Evolutionary conservation across 1,140 invertebrate genomes (phyloP).

Genomic region (Platorchestia sp.): DNA sequence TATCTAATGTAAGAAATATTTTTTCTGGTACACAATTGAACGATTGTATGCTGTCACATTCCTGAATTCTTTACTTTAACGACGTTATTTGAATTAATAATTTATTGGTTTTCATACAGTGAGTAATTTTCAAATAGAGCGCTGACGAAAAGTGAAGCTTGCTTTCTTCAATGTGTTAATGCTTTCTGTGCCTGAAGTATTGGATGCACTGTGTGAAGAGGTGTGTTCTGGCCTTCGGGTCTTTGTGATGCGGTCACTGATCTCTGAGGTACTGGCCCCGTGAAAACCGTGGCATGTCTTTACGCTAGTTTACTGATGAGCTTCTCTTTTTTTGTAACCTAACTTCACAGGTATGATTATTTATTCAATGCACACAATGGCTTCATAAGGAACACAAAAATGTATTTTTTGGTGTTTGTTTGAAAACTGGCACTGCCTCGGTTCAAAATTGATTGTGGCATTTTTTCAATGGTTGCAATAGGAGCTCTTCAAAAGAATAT

Average conservation of each 20-base stretch:
- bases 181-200: not conserved
- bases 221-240: not conserved
- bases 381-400: too few relatives aligned
- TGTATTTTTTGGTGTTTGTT: not conserved
- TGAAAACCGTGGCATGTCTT: not conserved
- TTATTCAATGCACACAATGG: not conserved
- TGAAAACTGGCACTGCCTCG: not conserved
- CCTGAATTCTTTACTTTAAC: not conserved
- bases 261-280: not conserved
- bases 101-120: not conserved
- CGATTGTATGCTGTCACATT: not conserved
- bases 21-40: not conserved
- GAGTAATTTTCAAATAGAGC: not conserved
- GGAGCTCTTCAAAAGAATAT: not conserved
- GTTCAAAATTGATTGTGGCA: not conserved
- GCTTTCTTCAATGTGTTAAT: not conserved
- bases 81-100: not conserved
- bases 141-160: not conserved
- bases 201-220: not conserved
- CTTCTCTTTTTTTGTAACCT: not conserved
- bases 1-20: too few relatives aligned
- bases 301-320: not conserved
- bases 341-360: not conserved
- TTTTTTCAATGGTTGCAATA: not conserved
- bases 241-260: not conserved